Percentiles rank a stretch among this genome's conserved stretches.
phyloP scores from a whole-genome alignment of 2,113 vertebrate genomes.

The Macquaria australasica region DNA sequence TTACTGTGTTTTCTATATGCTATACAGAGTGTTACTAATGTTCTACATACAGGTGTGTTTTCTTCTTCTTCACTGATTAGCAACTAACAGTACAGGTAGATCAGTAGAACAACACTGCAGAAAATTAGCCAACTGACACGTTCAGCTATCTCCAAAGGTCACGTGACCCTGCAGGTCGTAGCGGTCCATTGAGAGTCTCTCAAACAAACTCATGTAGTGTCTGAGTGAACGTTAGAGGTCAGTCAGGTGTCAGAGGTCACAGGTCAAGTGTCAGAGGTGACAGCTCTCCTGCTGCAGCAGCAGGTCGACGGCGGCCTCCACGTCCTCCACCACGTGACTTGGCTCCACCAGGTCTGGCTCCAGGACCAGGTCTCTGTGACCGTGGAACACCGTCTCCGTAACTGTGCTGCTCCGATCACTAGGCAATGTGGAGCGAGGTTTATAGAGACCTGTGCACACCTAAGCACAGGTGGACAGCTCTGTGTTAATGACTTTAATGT shows the following conservation, averaged over 20 bases:
- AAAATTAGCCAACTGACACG: neutral
- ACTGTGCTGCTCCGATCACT: conserved; percentile 46
- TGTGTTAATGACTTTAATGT: neutral
- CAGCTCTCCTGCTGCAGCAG: conserved; percentile 86
- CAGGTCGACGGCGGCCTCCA: conserved; percentile 89
- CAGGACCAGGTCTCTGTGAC: conserved; percentile 87
- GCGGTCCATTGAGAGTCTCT: neutral
- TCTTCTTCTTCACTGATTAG: too few relatives aligned
- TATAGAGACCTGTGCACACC: conserved; percentile 92
- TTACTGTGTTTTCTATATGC: too few relatives aligned
- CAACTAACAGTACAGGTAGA: neutral
- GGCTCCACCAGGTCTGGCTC: conserved; percentile 87
- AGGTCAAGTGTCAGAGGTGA: conserved; percentile 5
- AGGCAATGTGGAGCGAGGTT: conserved; percentile 73
- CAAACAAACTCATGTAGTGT: neutral
- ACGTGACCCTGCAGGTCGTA: neutral
- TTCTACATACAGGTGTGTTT: neutral
- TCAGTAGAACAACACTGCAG: neutral
- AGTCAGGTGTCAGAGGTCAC: neutral
- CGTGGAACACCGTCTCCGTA: conserved; percentile 81
- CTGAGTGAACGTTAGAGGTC: neutral
- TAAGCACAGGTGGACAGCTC: conserved; percentile 32
- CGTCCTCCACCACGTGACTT: conserved; percentile 85
- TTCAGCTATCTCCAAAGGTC: neutral
- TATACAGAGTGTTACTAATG: neutral